Base-by-base conservation (phyloP, 2,888 invertebrate species). In the Sussaba pulchella region DNA sequence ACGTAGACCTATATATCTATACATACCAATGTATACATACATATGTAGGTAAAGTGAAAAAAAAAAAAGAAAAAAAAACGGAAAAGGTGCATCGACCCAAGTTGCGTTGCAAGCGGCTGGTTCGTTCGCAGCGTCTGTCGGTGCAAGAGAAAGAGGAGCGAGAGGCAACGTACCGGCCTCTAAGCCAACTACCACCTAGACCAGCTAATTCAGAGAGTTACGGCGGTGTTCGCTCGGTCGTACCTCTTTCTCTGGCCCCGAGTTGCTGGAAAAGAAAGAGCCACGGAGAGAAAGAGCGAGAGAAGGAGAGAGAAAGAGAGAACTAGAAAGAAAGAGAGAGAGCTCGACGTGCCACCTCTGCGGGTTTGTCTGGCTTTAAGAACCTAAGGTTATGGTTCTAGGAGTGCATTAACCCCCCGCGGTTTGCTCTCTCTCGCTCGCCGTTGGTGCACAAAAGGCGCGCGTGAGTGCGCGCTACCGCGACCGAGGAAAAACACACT, bases 391-490 rank as follows among this genome's bases (percentile, higher is more conserved):
- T 91, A 91, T 89, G 89, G 87, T 89, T 89, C 88, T 88, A 88
- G 85, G 91, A 91, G 91, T 91, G 89, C 91, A 90, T 91, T 91
- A 91, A 91, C 91, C 91, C 88, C 87, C 76, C 74, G 73, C 78
- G n/a, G 71, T 45, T 78, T 50, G 69, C 57, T 78, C 78, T 26
- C 52, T 79, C 71, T 67, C 45, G 50, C 69, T 59, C 45, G 43
- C 66, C 45, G 36, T 19, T 50, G 43, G 9, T 66, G 24, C 61
- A 41, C 39, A 70, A 73, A 79, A 67, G 26, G 52, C 50, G 82
- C 78, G 78, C 69, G 70, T 81, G 45, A 19, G 54, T 50, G 24
- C 12, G 36, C 14, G 52, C 14, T 39, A 24, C 52, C 52, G 31
- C 45, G 64, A 47, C 31, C 31, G 69, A 77, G 59, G 54, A 78